phyloP scores from a whole-genome alignment of 1,140 invertebrate species.

The Lepidurus couesii region DNA sequence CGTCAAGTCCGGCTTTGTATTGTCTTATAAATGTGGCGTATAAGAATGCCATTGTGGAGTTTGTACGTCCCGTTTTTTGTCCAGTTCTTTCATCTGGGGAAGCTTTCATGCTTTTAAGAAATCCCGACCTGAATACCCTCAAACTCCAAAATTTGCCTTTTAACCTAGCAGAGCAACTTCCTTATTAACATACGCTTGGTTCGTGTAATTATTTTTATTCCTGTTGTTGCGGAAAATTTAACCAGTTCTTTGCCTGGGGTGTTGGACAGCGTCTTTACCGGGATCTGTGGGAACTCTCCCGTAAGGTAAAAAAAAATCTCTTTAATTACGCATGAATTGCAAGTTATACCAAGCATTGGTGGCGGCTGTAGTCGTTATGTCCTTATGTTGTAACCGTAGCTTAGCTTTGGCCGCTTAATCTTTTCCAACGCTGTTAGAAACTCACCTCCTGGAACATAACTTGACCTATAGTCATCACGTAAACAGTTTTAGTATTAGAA shows the following conservation, averaged over 20 bases:
- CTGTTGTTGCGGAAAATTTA: neutral
- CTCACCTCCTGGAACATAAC: too few species aligned
- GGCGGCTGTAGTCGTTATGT: too few species aligned
- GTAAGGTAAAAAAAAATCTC: conserved; percentile 48
- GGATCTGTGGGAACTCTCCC: conserved; percentile 56
- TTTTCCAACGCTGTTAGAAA: too few species aligned
- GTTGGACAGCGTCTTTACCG: conserved; percentile 57
- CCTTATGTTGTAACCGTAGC: too few species aligned
- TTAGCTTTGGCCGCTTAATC: too few species aligned
- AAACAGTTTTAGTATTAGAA: too few species aligned
- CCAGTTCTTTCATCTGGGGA: neutral
- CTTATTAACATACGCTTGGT: neutral
- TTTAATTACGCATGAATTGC: too few species aligned
- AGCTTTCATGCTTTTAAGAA: neutral
- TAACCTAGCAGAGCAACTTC: too few species aligned
- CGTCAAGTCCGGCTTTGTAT: neutral
- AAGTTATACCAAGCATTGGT: too few species aligned
- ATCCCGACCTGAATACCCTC: too few species aligned
- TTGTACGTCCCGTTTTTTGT: neutral
- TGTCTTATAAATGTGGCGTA: neutral
- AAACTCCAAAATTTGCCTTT: too few species aligned
- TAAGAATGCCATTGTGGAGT: neutral
- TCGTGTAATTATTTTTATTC: neutral
- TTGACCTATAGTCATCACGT: too few species aligned
- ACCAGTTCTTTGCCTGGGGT: neutral